Evolutionary conservation across 2,113 vertebrate genomes (phyloP), one percentile per base, ranked within the genome.

Genomic region (Leuciscus idus): DNA sequence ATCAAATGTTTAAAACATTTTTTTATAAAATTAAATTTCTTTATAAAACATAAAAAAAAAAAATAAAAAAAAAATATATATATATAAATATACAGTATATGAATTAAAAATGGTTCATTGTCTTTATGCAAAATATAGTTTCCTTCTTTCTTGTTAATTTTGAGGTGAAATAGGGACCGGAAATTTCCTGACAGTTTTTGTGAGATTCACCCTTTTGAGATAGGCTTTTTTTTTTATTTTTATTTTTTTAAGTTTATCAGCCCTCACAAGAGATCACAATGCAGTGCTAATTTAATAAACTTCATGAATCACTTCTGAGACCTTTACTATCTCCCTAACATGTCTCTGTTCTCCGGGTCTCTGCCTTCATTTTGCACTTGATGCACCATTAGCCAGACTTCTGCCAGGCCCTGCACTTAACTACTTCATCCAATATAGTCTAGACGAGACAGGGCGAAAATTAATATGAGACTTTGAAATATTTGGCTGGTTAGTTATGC

Each of bases 331-430:
- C 61, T 50, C 80, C 4, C 8, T 19, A 12, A 66, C 5, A 66
- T 50, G n/a, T 68, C 43, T 82, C 26, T 64, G 26, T 46, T 13
- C 9, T 68, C 61, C 3, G 6, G 7, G 15, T 26, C 61, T 64
- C 23, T 62, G 59, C 79, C 36, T 79, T 79, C 6, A 43, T 79
- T 28, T 46, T 19, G 5, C 78, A 64, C 59, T 81, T 81, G n/a
- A 64, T 48, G 59, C 39, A 26, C 46, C 61, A 68, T 82, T 82
- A 82, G 46, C 28, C 62, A n/a, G 19, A 82, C 50, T 52, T 82
- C 43, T 70, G 28, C 39, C 26, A 11, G 43, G 2, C 0, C 4
- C 46, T 82, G 59, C 61, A 30, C 62, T 70, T 52, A 70, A 50
- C 10, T 43, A 19, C 57, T 26, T 4, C 9, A 28, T 36, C 46